A percentile compares a stretch with the other conserved stretches of the same genome.
These are phyloP conservation scores for Bergia sp. DNA, from an alignment of 92 coral and sea anemone genomes.

Conservation along the genomic window DNA sequence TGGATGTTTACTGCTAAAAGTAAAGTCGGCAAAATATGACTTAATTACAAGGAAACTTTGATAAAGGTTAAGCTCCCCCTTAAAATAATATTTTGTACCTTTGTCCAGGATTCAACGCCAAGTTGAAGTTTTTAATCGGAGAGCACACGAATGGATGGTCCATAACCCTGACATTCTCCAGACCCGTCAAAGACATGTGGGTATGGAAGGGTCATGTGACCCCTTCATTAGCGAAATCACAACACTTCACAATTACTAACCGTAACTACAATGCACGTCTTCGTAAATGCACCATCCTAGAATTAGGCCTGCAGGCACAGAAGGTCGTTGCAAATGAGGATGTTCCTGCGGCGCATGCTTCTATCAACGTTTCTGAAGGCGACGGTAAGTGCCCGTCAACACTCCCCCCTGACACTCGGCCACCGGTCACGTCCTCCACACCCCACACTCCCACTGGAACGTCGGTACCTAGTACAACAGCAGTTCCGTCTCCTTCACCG, in stretches of 20 bases:
- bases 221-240: constrained; percentile 32
- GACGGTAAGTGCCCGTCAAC: constrained; percentile 18
- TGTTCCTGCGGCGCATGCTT: constrained; percentile 8
- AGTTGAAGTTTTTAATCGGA: constrained; percentile 28
- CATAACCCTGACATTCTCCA: constrained; percentile 53
- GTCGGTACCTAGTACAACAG: background rate
- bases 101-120: constrained; percentile 2
- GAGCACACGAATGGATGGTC: constrained; percentile 61
- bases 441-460: background rate
- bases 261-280: constrained; percentile 45
- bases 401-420: constrained; percentile 14
- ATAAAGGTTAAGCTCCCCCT: background rate
- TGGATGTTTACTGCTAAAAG: too few relatives aligned
- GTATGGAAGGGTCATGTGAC: constrained; percentile 46
- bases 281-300: constrained; percentile 44
- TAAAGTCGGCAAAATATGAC: background rate
- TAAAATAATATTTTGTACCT: background rate
- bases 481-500: background rate
- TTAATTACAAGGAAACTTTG: background rate
- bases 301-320: constrained; percentile 47
- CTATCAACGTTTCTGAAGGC: constrained; percentile 17
- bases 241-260: constrained; percentile 35
- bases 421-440: background rate
- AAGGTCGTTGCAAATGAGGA: constrained; percentile 21
- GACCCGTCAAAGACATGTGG: constrained; percentile 31